Evolutionary conservation across 2,113 vertebrate genomes (phyloP).

Genomic region (Neomonachus schauinslandi): DNA sequence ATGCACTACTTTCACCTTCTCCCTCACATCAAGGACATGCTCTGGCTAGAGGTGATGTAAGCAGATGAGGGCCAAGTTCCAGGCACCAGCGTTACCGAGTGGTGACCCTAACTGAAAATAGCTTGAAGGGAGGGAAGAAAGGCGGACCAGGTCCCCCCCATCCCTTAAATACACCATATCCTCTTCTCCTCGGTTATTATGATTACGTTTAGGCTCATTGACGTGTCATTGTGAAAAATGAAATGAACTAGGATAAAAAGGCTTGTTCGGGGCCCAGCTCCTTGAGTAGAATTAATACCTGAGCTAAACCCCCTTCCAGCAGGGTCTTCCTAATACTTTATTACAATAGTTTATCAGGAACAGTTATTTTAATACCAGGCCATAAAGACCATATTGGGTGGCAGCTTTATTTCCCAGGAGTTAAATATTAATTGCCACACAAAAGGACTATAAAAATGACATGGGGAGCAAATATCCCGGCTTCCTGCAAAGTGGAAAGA

Average conservation of each 20-base stretch:
- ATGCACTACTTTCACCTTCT: constrained; percentile 84
- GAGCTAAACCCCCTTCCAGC: constrained; percentile 74
- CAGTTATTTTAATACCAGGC: constrained; percentile 82
- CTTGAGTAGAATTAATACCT: constrained; percentile 76
- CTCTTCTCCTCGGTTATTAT: background rate
- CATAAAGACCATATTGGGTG: constrained; percentile 83
- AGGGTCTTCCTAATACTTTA: constrained; percentile 72
- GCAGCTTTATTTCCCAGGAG: constrained; percentile 85
- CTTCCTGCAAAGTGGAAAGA: constrained; percentile 77
- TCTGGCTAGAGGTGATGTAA: constrained; percentile 75
- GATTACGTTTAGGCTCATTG: constrained; percentile 38
- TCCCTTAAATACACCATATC: background rate
- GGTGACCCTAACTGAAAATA: constrained; percentile 61
- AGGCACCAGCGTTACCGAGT: constrained; percentile 68
- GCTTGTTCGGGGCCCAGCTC: constrained; percentile 63
- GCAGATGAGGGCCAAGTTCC: constrained; percentile 75
- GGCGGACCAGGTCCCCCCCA: background rate
- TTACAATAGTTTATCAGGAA: constrained; percentile 80
- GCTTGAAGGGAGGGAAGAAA: constrained; percentile 35
- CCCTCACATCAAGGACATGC: constrained; percentile 88
- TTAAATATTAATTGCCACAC: constrained; percentile 88
- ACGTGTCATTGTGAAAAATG: constrained; percentile 19
- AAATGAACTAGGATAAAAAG: constrained; percentile 66
- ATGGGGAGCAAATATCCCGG: constrained; percentile 85
- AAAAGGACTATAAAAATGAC: constrained; percentile 86